phyloP scores from a whole-genome alignment of 2,113 vertebrate species.

The Sturnus vulgaris region DNA sequence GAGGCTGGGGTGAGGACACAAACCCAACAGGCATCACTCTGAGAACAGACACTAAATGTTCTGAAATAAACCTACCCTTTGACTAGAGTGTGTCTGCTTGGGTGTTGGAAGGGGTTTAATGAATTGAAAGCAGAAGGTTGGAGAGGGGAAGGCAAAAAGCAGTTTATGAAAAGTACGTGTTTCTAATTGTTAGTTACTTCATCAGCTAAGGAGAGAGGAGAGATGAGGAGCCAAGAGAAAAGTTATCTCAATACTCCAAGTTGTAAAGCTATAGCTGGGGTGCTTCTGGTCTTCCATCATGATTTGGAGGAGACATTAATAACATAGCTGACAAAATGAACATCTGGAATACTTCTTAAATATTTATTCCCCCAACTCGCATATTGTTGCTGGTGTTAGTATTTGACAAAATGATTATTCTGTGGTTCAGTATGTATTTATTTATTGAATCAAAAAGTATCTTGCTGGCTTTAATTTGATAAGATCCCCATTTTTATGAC shows the following conservation, averaged over 20 bases:
- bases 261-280: background rate
- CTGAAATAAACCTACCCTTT: background rate
- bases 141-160: background rate
- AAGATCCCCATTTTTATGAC: background rate
- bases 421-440: slow-evolving; percentile 17
- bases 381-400: slow-evolving; percentile 12
- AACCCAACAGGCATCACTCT: background rate
- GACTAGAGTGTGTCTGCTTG: background rate
- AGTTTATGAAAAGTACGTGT: background rate
- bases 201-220: background rate
- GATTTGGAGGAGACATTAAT: background rate
- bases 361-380: slow-evolving; percentile 27
- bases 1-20: background rate
- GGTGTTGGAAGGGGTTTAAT: background rate
- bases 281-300: slow-evolving; percentile 1
- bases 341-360: slow-evolving; percentile 49
- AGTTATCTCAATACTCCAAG: background rate
- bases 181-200: background rate
- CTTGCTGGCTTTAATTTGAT: slow-evolving; percentile 48
- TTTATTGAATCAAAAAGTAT: slow-evolving; percentile 44
- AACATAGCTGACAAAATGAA: slow-evolving; percentile 36
- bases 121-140: background rate
- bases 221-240: background rate
- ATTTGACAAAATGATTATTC: slow-evolving; percentile 27
- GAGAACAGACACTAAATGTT: background rate